Conservation (phyloP, 2,797 vertebrate genomes). For the Acanthopagrus latus region DNA sequence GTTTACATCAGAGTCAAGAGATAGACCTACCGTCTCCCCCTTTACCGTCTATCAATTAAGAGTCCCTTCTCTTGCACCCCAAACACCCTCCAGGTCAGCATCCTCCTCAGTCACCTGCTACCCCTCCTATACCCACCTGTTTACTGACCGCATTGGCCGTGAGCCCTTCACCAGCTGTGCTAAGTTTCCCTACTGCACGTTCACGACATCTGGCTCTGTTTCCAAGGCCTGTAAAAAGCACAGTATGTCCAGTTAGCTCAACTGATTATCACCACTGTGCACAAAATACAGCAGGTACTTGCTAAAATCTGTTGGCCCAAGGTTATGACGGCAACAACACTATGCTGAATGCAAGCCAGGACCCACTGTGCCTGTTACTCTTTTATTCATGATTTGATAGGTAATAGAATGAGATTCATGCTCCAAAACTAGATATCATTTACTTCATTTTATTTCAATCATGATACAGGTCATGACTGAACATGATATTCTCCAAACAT, state of each 20-base stretch:
- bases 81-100: not conserved
- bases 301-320: constrained; percentile 7
- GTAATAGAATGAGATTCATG: not conserved
- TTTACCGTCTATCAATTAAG: not conserved
- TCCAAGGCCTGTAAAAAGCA: constrained; percentile 18
- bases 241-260: constrained; percentile 8
- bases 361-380: constrained; percentile 16
- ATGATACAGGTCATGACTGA: constrained; percentile 14
- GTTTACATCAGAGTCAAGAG: too few species aligned
- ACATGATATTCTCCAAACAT: constrained; percentile 40
- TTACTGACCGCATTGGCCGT: constrained; percentile 2
- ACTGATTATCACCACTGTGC: constrained; percentile 8
- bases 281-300: constrained; percentile 22
- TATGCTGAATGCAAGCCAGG: not conserved
- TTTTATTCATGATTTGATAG: constrained; percentile 14
- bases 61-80: not conserved
- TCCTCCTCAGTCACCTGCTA: not conserved
- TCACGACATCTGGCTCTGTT: constrained; percentile 22
- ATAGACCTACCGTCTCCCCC: not conserved
- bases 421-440: not conserved
- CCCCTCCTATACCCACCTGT: constrained; percentile 6
- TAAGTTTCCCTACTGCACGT: constrained; percentile 8
- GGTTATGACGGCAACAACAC: constrained; percentile 28
- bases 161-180: constrained; percentile 8
- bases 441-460: too few species aligned